Evolutionary conservation across 2,113 vertebrate genomes (phyloP).

Genomic region (Elanus axillaris): DNA sequence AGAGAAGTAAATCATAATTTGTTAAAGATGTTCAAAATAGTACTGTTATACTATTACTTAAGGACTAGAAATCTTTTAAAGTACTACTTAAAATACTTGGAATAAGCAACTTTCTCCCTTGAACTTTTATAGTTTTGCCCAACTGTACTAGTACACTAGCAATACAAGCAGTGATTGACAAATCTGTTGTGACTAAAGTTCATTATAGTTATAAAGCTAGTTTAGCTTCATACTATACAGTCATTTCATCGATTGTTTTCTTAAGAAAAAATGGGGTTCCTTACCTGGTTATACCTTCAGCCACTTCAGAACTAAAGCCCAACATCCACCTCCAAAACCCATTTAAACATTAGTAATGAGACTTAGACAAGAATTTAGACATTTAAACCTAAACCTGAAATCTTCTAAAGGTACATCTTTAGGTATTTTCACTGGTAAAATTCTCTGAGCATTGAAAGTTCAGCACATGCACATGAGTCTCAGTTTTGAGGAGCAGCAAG

Average conservation of each 20-base stretch:
- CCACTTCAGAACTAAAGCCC: neutral
- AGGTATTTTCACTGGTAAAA: neutral
- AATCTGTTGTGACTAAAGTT: neutral
- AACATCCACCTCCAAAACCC: fast-evolving
- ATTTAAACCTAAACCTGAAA: neutral
- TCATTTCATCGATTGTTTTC: neutral
- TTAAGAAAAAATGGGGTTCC: neutral
- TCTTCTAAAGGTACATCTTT: neutral
- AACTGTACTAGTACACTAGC: neutral
- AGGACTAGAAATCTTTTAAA: neutral
- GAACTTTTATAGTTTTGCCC: neutral
- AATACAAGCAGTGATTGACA: neutral
- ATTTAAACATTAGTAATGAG: neutral
- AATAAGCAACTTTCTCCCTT: neutral
- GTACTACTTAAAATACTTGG: neutral
- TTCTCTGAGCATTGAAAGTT: neutral
- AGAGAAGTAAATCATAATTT: neutral
- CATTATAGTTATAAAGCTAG: neutral
- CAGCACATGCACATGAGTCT: neutral
- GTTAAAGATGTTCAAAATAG: neutral
- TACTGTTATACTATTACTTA: neutral
- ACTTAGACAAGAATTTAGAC: neutral
- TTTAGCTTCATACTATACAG: neutral
- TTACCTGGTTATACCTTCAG: neutral
- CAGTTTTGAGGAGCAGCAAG: neutral